Base-by-base conservation (phyloP, 2,888 invertebrate species). In the Artemia sinica region DNA sequence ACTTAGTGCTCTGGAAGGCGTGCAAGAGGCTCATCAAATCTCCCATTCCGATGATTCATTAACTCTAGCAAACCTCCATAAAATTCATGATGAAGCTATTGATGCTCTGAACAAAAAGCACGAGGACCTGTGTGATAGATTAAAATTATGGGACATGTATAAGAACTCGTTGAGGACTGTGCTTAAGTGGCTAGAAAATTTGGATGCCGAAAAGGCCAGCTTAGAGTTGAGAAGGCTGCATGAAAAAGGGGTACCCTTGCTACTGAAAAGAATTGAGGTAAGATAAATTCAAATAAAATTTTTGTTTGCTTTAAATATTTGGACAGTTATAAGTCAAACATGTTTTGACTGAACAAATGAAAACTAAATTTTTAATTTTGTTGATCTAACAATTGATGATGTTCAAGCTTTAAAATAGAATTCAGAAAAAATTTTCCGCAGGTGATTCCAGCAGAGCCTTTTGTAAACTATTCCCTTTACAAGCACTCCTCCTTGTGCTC, bases 161-260 rank as follows among this genome's bases (percentile, higher is more conserved):
- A 83, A 86, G 75, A 80, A 82, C 71, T 85, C 87, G 70, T 85
- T 88, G 76, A 84, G 83, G 0, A 82, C 83, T 68, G 78, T 91
- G 7, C 79, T 90, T n/a, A 79, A 83, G 50, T 91, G 91, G 90
- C 79, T 91, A 67, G 87, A 87, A 73, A 86, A 86, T 70, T 84
- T 87, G 73, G 91, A 91, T 76, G 82, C 85, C 49, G 89, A 91
- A 74, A 84, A 88, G 65, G 85, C 86, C 74, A 83, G 84, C 72
- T 79, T 92, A 66, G 88, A 89, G 74, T 79, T 91, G 41, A 82
- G 89, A 73, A 91, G 90, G 75, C 85, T 91, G 18, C 88, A 89
- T 73, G 82, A 89, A 50, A 84, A 86, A 75, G 82, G 87, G 68
- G 81, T 91, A 73, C 84, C 87, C 48, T 87, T 86, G 75, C 80